Percentiles rank a stretch among this genome's conserved stretches.
phyloP scores from a whole-genome alignment of 2,888 invertebrate genomes.

The Heteromurus nitidus region DNA sequence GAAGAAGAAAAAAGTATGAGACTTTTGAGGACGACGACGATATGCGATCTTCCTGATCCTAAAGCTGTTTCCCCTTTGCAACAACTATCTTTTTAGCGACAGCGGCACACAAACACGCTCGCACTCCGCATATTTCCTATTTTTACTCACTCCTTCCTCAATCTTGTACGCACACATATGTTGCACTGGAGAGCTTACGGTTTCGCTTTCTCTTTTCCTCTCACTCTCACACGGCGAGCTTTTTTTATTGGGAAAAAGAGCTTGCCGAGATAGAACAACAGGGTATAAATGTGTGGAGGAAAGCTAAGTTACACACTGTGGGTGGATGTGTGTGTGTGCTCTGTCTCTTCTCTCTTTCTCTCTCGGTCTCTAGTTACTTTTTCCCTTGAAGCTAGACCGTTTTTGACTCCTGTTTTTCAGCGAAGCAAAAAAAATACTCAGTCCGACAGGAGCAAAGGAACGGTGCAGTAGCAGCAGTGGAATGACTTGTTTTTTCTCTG shows the following conservation, averaged over 20 bases:
- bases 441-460: background rate
- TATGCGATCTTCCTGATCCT: slow-evolving; percentile 48
- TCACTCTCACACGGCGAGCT: background rate
- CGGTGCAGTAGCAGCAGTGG: background rate
- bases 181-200: background rate
- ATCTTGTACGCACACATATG: slow-evolving; percentile 28
- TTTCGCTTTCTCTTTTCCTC: slow-evolving; percentile 21
- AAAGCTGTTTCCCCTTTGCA: slow-evolving; percentile 32
- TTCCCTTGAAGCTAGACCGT: slow-evolving; percentile 12
- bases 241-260: background rate
- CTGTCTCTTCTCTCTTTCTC: slow-evolving; percentile 24
- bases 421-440: background rate
- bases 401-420: slow-evolving; percentile 30
- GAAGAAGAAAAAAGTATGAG: slow-evolving; percentile 8
- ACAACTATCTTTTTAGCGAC: background rate
- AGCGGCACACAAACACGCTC: slow-evolving; percentile 7
- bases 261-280: slow-evolving; percentile 2
- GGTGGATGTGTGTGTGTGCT: slow-evolving; percentile 7
- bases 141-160: background rate
- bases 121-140: slow-evolving; percentile 19
- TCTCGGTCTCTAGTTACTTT: background rate
- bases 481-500: too few relatives aligned
- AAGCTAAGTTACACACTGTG: slow-evolving; percentile 23
- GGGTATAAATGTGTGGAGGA: slow-evolving; percentile 11
- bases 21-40: slow-evolving; percentile 8